phyloP scores from a whole-genome alignment of 2,888 invertebrate genomes.

The Hecatera dysodea region DNA sequence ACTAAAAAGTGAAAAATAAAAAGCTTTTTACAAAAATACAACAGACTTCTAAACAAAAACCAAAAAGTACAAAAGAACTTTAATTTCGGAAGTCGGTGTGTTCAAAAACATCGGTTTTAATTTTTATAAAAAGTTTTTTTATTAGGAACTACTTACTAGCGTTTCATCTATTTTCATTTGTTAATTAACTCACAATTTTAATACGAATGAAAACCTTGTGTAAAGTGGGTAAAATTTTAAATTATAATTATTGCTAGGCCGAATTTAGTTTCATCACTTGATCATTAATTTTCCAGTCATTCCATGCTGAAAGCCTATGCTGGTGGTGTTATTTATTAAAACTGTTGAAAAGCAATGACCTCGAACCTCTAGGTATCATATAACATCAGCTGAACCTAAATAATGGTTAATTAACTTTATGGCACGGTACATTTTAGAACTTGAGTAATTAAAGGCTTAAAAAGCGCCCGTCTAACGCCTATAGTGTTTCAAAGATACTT shows the following conservation, averaged over 20 bases:
- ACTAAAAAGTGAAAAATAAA: no score
- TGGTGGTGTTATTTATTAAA: constrained; percentile 1
- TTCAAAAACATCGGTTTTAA: no score
- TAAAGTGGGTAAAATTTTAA: background rate
- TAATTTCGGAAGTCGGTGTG: no score
- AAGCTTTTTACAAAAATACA: no score
- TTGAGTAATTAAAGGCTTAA: constrained; percentile 62
- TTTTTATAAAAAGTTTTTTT: no score
- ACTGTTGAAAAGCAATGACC: constrained; percentile 17
- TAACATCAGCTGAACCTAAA: constrained; percentile 39
- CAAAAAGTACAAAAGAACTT: no score
- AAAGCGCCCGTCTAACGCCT: constrained; percentile 50
- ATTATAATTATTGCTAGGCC: background rate
- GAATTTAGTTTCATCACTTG: constrained; percentile 6
- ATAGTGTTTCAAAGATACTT: constrained; percentile 64
- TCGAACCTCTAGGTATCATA: constrained; percentile 33
- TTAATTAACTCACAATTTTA: constrained; percentile 23
- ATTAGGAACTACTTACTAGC: background rate
- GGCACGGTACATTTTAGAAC: constrained; percentile 43
- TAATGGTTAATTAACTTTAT: constrained; percentile 62
- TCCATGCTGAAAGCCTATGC: background rate
- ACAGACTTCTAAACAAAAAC: no score
- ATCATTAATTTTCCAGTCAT: background rate
- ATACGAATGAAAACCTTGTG: constrained; percentile 1
- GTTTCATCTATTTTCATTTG: constrained; percentile 5